phyloP scores from a whole-genome alignment of 2,888 invertebrate species.

The Cephus rjabovi region DNA sequence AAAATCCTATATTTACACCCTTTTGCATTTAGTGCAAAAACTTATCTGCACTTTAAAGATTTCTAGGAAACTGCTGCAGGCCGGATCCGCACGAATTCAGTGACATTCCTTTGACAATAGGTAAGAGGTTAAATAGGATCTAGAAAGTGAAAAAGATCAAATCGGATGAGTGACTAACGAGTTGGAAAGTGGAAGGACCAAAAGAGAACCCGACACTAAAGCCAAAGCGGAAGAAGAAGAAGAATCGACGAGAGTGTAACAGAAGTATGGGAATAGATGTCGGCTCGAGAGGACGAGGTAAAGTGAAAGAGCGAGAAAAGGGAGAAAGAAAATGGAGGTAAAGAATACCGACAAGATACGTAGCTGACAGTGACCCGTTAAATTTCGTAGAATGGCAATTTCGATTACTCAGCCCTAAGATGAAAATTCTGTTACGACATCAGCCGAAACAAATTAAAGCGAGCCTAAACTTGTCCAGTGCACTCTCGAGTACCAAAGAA shows the following conservation, averaged over 20 bases:
- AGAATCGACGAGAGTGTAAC: not conserved
- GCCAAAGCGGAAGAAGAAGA: not conserved
- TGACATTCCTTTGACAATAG: not conserved
- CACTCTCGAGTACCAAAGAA: slow-evolving; percentile 24
- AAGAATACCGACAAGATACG: not conserved
- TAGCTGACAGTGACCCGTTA: not conserved
- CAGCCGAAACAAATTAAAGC: slow-evolving; percentile 33
- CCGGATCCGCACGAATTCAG: not conserved
- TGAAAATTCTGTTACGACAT: slow-evolving; percentile 40
- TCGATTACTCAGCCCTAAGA: slow-evolving; percentile 23
- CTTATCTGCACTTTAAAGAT: not conserved
- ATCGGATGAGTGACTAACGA: not conserved
- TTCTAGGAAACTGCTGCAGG: not conserved
- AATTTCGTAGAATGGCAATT: slow-evolving; percentile 3
- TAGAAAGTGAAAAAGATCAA: not conserved
- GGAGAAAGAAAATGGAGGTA: not conserved
- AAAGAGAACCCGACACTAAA: not conserved
- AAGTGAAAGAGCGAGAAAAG: not conserved
- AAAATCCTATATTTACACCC: no score
- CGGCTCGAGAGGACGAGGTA: not conserved
- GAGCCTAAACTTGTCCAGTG: slow-evolving; percentile 32
- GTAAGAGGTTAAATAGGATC: not conserved
- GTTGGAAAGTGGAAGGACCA: not conserved
- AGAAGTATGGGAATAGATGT: not conserved
- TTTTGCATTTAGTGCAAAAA: not conserved